phyloP scores from a whole-genome alignment of 2,888 invertebrate genomes.

The Epistrophe eligans region DNA sequence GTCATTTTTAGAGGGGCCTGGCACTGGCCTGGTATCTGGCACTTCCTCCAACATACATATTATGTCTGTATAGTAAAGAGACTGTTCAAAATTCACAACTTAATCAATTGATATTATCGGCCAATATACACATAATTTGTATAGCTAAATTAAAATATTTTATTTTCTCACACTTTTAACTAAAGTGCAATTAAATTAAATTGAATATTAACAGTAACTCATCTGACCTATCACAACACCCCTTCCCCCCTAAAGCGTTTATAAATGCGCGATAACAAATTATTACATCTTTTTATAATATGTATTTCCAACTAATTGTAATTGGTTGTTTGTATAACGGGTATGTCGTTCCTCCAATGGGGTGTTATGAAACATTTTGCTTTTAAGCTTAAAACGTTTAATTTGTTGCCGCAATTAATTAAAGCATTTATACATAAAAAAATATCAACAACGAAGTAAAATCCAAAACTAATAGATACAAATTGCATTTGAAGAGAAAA shows the following conservation, averaged over 20 bases:
- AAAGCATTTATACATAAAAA: background rate
- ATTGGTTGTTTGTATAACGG: background rate
- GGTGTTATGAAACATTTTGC: conserved; percentile 20
- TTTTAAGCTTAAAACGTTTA: conserved; percentile 6
- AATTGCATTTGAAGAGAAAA: background rate
- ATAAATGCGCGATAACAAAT: background rate
- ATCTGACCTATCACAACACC: conserved; percentile 17
- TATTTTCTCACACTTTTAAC: conserved; percentile 12
- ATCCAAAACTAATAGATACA: conserved; percentile 14
- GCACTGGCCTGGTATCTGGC: too few relatives aligned
- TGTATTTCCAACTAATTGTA: conserved; percentile 20
- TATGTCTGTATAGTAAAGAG: too few relatives aligned
- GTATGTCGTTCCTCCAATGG: background rate
- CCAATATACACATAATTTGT: background rate
- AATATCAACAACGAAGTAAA: background rate
- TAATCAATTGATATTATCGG: background rate
- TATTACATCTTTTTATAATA: conserved; percentile 1
- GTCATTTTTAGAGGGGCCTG: too few relatives aligned
- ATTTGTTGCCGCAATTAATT: conserved; percentile 10
- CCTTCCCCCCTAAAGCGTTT: conserved; percentile 16
- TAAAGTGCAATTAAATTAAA: conserved; percentile 20
- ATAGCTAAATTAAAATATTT: background rate
- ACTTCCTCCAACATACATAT: too few relatives aligned
- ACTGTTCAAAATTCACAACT: too few relatives aligned
- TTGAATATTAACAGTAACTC: conserved; percentile 10